Conservation (phyloP, 2,797 vertebrate species). For the Syndactyla subalaris region DNA sequence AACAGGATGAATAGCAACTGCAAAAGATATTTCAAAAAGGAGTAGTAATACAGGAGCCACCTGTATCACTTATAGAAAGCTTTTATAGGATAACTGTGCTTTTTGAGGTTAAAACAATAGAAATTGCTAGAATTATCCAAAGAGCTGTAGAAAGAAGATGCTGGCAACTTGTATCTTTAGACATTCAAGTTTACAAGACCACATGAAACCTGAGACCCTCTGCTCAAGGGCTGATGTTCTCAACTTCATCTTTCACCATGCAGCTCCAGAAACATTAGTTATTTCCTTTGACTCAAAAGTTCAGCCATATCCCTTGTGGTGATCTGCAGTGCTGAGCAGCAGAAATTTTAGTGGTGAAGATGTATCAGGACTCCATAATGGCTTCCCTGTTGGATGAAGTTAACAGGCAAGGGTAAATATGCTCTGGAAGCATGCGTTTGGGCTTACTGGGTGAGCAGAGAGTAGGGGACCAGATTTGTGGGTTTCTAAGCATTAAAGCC, state of each 20-base stretch:
- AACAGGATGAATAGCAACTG: background rate
- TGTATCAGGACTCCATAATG: background rate
- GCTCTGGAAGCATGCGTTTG: background rate
- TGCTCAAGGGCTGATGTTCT: background rate
- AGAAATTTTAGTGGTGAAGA: background rate
- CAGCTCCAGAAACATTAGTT: background rate
- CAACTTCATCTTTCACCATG: background rate
- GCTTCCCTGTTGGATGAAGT: background rate
- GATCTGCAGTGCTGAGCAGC: accelerated
- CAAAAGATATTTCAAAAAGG: background rate
- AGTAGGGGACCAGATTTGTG: background rate
- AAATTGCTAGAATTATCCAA: background rate
- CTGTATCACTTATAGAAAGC: background rate
- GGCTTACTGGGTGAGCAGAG: background rate
- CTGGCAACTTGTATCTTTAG: background rate
- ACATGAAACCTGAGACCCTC: background rate
- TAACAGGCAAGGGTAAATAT: background rate
- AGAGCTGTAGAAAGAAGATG: background rate
- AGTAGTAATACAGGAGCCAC: background rate
- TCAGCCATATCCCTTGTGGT: background rate
- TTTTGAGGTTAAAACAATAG: background rate
- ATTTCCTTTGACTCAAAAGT: background rate
- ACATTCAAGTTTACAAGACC: background rate
- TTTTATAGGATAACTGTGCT: background rate
- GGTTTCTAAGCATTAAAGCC: background rate